Conservation (phyloP, 2,797 vertebrate species). For the Clarias platycephalus region DNA sequence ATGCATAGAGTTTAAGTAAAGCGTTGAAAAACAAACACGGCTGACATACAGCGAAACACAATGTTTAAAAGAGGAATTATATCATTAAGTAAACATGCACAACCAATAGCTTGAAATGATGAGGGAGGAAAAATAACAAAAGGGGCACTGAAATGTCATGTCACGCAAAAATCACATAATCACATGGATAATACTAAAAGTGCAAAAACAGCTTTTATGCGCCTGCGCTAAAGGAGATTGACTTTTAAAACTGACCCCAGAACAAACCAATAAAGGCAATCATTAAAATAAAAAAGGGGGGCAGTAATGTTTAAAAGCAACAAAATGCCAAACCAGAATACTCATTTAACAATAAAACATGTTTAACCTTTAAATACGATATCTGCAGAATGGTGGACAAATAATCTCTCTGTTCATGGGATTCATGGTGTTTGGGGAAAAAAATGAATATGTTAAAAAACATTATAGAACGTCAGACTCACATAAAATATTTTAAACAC, state of each 20-base stretch:
- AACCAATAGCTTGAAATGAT: not conserved
- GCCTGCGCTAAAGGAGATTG: slow-evolving; percentile 46
- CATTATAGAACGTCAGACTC: not conserved
- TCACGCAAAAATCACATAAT: not conserved
- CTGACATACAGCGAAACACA: not conserved
- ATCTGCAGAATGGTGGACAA: not conserved
- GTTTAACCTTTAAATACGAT: not conserved
- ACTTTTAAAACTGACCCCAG: not conserved
- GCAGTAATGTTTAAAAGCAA: not conserved
- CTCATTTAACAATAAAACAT: not conserved
- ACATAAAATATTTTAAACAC: not conserved
- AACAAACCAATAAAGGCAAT: not conserved
- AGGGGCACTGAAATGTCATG: slow-evolving; percentile 23
- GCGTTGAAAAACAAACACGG: not conserved
- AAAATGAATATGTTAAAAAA: not conserved
- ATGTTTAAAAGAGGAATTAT: not conserved
- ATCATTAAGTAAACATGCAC: slow-evolving; percentile 4
- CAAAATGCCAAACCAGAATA: not conserved
- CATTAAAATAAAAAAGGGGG: not conserved
- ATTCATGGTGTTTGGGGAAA: not conserved
- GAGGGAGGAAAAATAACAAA: not conserved
- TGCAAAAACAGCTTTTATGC: slow-evolving; percentile 51
- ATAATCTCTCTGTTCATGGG: not conserved
- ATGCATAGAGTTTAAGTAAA: not conserved
- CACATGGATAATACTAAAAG: slow-evolving; percentile 25